These are phyloP conservation scores for Drosophila ananassae DNA, from an alignment of 1,140 invertebrate species.

Conservation along the genomic window DNA sequence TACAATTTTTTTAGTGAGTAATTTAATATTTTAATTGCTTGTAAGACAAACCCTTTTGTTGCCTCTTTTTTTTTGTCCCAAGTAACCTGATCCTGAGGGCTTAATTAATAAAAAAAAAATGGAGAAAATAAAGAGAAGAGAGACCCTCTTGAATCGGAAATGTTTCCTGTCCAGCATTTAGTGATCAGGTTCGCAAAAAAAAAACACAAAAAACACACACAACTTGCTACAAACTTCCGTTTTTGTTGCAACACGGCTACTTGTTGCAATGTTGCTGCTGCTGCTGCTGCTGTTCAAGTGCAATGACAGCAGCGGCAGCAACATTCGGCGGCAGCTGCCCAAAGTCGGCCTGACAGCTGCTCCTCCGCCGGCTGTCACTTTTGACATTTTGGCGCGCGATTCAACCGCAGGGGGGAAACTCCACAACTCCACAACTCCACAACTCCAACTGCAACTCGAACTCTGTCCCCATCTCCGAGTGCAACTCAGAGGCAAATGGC, in stretches of 20 bases:
- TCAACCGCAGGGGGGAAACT: conserved; percentile 36
- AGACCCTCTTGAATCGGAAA: not conserved
- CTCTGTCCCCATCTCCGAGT: conserved; percentile 5
- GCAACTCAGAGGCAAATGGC: conserved; percentile 14
- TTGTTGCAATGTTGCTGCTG: conserved; percentile 37
- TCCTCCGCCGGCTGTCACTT: conserved; percentile 54
- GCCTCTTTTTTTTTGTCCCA: not conserved
- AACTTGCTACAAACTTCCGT: conserved; percentile 47
- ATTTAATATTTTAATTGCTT: conserved; percentile 23
- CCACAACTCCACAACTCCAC: too few relatives aligned
- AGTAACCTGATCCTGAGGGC: not conserved
- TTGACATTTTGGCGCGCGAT: conserved; percentile 54
- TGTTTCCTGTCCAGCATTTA: conserved; percentile 1
- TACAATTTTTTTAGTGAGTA: not conserved
- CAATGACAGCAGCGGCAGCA: conserved; percentile 42
- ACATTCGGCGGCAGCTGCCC: conserved; percentile 45
- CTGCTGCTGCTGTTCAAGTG: conserved; percentile 18
- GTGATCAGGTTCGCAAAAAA: not conserved
- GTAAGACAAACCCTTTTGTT: not conserved
- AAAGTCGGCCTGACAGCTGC: conserved; percentile 60
- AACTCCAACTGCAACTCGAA: conserved; percentile 14
- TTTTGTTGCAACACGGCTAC: conserved; percentile 12
- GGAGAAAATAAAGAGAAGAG: too few relatives aligned
- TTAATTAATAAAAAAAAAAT: not conserved
- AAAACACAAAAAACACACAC: conserved; percentile 5